A percentile compares a stretch with the other conserved stretches of the same genome.
Evolutionary conservation across 2,888 invertebrate genomes (phyloP).

Genomic region (Microctonus brassicae): DNA sequence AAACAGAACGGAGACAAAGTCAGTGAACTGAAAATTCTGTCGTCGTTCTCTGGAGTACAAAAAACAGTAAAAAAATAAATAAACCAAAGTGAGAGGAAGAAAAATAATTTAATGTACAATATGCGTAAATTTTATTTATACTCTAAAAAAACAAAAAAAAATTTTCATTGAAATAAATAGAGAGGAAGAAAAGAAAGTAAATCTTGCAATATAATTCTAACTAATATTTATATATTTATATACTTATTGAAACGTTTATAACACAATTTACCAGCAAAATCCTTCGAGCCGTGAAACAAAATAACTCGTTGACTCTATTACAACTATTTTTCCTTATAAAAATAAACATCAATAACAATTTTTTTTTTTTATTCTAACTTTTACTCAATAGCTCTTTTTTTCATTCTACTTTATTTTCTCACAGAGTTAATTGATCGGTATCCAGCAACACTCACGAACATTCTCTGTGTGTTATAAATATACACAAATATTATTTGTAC

Average conservation of each 20-base stretch:
- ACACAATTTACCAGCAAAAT: constrained; percentile 43
- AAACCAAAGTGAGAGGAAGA: neutral
- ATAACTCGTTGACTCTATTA: constrained; percentile 26
- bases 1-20: constrained; percentile 5
- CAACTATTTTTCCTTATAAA: neutral
- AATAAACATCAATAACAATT: neutral
- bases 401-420: constrained; percentile 34
- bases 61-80: neutral
- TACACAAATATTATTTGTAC: neutral
- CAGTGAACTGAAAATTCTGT: constrained; percentile 23
- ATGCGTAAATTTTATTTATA: constrained; percentile 18
- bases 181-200: constrained; percentile 40
- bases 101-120: constrained; percentile 9
- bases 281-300: constrained; percentile 45
- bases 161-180: constrained; percentile 23
- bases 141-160: neutral
- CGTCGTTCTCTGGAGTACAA: constrained; percentile 18
- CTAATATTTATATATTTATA: no score
- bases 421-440: constrained; percentile 40
- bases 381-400: constrained; percentile 20
- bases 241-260: constrained; percentile 40
- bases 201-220: constrained; percentile 43
- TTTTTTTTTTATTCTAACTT: neutral
- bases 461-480: neutral
- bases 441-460: constrained; percentile 30